Evolutionary conservation across 2,113 vertebrate genomes (phyloP).

Genomic region (Zosterops borbonicus): DNA sequence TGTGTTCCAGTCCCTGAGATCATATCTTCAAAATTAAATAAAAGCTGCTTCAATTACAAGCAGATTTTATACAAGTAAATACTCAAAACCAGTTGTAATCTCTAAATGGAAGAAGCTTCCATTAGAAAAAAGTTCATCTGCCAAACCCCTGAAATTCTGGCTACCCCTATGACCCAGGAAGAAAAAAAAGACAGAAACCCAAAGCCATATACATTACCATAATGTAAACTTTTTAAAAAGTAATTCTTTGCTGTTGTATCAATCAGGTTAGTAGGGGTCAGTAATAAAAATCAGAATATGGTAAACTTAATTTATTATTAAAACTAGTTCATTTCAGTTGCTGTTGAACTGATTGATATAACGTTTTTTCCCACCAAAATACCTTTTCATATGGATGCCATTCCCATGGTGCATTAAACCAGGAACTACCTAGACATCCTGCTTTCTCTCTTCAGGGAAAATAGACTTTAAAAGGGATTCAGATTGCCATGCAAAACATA

Average conservation of each 20-base stretch:
- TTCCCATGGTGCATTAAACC: not conserved
- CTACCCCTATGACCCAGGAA: not conserved
- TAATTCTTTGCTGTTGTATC: not conserved
- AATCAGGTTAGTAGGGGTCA: fast-evolving
- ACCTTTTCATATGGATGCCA: not conserved
- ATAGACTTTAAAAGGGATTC: not conserved
- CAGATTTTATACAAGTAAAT: not conserved
- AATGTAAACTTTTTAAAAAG: not conserved
- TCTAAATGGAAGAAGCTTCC: not conserved
- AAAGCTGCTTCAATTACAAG: not conserved
- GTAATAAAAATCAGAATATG: not conserved
- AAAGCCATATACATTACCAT: not conserved
- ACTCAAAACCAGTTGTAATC: not conserved
- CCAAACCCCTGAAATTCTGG: not conserved
- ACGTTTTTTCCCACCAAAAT: not conserved
- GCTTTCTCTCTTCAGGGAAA: not conserved
- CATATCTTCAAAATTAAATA: not conserved
- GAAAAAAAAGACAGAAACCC: not conserved
- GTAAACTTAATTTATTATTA: not conserved
- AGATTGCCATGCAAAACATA: not conserved
- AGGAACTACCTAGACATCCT: not conserved
- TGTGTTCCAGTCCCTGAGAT: not conserved
- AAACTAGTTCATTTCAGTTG: not conserved
- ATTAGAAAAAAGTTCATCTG: not conserved
- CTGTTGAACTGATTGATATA: not conserved